Evolutionary conservation across 2,797 vertebrate species (phyloP).

Genomic region (Crenichthys baileyi): DNA sequence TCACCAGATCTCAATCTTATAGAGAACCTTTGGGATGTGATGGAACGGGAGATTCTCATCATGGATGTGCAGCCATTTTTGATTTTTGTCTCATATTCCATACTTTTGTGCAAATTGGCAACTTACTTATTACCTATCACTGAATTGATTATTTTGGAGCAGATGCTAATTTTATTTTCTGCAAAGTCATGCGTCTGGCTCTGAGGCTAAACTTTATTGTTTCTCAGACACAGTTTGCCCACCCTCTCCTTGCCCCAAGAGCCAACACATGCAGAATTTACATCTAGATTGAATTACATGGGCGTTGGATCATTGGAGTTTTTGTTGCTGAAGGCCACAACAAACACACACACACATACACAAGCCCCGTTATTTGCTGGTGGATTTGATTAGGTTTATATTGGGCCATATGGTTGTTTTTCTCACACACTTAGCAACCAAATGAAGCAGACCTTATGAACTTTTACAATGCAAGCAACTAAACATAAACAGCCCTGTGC

Average conservation of each 20-base stretch:
- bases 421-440: slow-evolving; percentile 44
- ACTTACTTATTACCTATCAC: neutral
- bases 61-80: neutral
- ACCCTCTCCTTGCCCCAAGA: slow-evolving; percentile 2
- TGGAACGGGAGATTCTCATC: too few species aligned
- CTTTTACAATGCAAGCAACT: slow-evolving; percentile 28
- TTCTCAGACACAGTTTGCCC: neutral
- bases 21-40: too few species aligned
- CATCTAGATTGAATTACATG: slow-evolving; percentile 49
- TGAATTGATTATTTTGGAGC: neutral
- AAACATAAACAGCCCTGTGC: slow-evolving; percentile 5
- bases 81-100: neutral
- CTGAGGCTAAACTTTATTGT: neutral
- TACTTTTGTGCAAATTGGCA: neutral
- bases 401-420: slow-evolving; percentile 54
- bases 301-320: slow-evolving; percentile 18
- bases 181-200: neutral
- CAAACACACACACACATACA: neutral
- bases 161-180: slow-evolving; percentile 4
- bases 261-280: slow-evolving; percentile 7
- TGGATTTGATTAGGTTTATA: slow-evolving; percentile 40
- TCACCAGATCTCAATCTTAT: too few species aligned
- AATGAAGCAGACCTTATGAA: slow-evolving; percentile 47
- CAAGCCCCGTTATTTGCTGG: neutral
- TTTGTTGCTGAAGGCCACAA: slow-evolving; percentile 17